phyloP scores from a whole-genome alignment of 2,113 vertebrate species.

The mouse (Mus musculus) region DNA sequence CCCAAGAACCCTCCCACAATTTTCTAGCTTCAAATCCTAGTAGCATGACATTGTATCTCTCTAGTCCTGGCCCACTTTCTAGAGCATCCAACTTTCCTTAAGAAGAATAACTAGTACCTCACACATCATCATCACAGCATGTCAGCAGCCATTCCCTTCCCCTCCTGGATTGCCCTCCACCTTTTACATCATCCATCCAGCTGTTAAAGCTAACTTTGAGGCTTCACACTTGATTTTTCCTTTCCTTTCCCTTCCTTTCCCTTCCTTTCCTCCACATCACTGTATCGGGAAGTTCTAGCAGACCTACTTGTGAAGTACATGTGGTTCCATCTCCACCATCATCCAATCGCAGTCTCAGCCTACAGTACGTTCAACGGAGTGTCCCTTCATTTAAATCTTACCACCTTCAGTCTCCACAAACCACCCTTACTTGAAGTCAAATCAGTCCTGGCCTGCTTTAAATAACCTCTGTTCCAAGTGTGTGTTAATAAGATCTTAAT shows the following conservation, averaged over 20 bases:
- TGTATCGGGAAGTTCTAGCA: not conserved
- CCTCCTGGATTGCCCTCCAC: not conserved
- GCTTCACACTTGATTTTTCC: slow-evolving; percentile 2
- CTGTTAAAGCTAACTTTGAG: slow-evolving; percentile 1
- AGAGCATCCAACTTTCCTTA: not conserved
- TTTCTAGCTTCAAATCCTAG: slow-evolving; percentile 25
- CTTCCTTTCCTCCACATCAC: slow-evolving; percentile 8
- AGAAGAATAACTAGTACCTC: not conserved
- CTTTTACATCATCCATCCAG: not conserved
- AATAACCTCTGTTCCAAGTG: not conserved
- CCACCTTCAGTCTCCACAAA: slow-evolving; percentile 16
- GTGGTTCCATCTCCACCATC: not conserved
- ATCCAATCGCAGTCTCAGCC: not conserved
- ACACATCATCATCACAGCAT: not conserved
- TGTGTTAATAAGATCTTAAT: slow-evolving; percentile 27
- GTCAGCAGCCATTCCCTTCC: not conserved
- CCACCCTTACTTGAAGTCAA: not conserved
- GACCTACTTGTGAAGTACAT: not conserved
- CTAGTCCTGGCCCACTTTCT: not conserved
- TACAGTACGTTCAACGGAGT: not conserved
- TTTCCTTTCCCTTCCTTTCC: slow-evolving; percentile 1
- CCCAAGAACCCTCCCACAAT: not conserved
- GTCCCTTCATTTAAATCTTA: slow-evolving; percentile 29
- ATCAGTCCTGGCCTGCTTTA: slow-evolving; percentile 29
- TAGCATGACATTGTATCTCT: not conserved